Evolutionary conservation across 2,797 vertebrate genomes (phyloP).

Genomic region (Sebastiscus albofasciatus): DNA sequence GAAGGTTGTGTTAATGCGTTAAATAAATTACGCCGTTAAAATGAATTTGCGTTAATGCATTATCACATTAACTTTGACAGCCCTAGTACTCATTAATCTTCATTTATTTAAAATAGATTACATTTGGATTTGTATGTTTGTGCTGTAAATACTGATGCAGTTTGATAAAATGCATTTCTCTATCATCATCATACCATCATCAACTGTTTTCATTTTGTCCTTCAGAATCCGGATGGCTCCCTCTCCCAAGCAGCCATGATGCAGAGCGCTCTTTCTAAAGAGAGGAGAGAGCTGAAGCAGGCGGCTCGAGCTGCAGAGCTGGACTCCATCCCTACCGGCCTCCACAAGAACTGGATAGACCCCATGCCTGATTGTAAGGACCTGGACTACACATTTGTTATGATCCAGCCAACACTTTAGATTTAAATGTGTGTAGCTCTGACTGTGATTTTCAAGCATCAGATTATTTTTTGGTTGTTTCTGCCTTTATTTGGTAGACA

Average conservation of each 20-base stretch:
- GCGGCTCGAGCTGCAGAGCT: conserved; percentile 91
- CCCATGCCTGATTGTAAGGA: conserved; percentile 91
- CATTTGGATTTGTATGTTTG: not conserved
- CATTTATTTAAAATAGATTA: too few relatives aligned
- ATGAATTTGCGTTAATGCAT: too few relatives aligned
- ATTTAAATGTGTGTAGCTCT: not conserved
- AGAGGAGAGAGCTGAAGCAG: conserved; percentile 91
- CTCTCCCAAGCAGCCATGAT: conserved; percentile 97
- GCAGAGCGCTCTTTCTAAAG: conserved; percentile 93
- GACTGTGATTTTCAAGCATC: not conserved
- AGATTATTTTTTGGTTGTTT: too few relatives aligned
- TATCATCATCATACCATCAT: not conserved
- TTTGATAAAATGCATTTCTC: not conserved
- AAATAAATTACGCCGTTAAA: too few relatives aligned
- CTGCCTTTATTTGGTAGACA: too few relatives aligned
- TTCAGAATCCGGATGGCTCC: conserved; percentile 93
- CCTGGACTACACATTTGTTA: not conserved
- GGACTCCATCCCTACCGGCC: conserved; percentile 94
- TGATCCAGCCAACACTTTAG: too few relatives aligned
- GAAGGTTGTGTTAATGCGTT: too few relatives aligned
- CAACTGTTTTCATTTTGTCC: not conserved
- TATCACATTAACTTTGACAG: too few relatives aligned
- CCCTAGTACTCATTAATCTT: too few relatives aligned
- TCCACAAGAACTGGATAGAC: conserved; percentile 95
- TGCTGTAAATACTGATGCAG: not conserved